Evolutionary conservation across 2,113 vertebrate species (phyloP), one percentile per base, ranked within the genome.

Genomic region (Microtus ochrogaster): DNA sequence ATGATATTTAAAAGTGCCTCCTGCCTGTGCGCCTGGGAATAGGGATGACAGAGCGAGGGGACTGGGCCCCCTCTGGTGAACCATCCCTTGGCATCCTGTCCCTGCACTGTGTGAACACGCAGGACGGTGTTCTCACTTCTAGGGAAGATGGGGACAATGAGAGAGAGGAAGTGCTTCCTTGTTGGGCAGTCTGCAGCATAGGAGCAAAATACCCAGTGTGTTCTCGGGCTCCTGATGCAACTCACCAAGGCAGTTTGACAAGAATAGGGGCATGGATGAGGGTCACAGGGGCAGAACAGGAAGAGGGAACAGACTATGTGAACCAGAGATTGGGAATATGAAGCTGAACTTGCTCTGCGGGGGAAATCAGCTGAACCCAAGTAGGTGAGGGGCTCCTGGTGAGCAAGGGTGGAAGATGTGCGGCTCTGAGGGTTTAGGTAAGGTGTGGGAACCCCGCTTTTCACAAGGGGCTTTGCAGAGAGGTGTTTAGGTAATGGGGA

Each of bases 1-100:
- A 98, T 98, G 98, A 98, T 98, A 98, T 98, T 98, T 98, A 98
- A 98, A 98, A 98, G 97, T 98, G 98, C 98, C 97, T 97, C 95
- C 13, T 77, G 77, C 92, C 44, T 82, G 85, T 94, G 93, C 86
- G 73, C 94, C 94, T 95, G 85, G 94, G 39, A 96, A 70, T 65
- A 82, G 65, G 68, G 83, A 95, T 89, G 96, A 90, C 90, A 85
- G 85, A 90, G 81, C 73, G 82, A 94, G 77, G 39, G 63, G 7
- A 78, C 70, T 26, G 5, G 1, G 58, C 36, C 68, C 36, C 84
- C 68, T 61, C 90, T 83, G 22, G 44, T 73, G 79, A 76, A 81
- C 83, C 36, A 58, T 68, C 66, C 83, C 10, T 12, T 73, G 0
- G 2, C 0, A 0, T 21, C 68, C 21, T 5, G 3, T 55, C 47